Base-by-base conservation (phyloP, 2,113 vertebrate species). In the Phylloscopus whistleri region DNA sequence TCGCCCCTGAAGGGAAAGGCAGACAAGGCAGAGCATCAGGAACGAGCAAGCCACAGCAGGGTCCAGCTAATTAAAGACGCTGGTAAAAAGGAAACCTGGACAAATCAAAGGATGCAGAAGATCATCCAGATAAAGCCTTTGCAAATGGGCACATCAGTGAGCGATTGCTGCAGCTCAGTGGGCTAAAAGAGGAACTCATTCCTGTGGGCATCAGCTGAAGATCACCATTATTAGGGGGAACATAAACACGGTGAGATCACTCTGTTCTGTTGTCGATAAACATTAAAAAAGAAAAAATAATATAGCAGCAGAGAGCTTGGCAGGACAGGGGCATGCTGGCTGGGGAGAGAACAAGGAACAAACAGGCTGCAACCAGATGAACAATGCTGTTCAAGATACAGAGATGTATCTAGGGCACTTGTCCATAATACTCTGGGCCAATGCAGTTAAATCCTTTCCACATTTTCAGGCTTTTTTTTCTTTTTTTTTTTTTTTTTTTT, bases 231-330 rank as follows among this genome's bases (percentile, higher is more conserved):
- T 70, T 37, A 18, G 16, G 49, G 56, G 60, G 73, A 92, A 75
- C 9, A 92, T 56, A 96, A 84, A 93, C 11, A 70, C 4, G 28
- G 62, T 93, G 93, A 96, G 86, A 84, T 94, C 88, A 95, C 55
- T 56, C 79, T 55, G 85, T 72, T 93, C 93, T 84, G 93, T 46
- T 95, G 90, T 62, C 13, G 0, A 84, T 30, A 92, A 75, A 90
- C 49, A 84, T 49, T 51, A 39, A 78, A 95, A 48, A 82, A 73
- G 10, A 23, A 15, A 43, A 88, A 82, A 26, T 59, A 74, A 86
- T 90, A 31, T 8, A 92, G 27, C 30, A 90, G 76, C 79, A 84
- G 56, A 66, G 58, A 37, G 59, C 82, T 30, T 63, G 43, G 87
- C 43, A 85, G 84, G 82, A 41, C 39, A 48, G 72, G 60, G 48